phyloP scores from a whole-genome alignment of 2,888 invertebrate genomes.

The Athripsodes cinereus region DNA sequence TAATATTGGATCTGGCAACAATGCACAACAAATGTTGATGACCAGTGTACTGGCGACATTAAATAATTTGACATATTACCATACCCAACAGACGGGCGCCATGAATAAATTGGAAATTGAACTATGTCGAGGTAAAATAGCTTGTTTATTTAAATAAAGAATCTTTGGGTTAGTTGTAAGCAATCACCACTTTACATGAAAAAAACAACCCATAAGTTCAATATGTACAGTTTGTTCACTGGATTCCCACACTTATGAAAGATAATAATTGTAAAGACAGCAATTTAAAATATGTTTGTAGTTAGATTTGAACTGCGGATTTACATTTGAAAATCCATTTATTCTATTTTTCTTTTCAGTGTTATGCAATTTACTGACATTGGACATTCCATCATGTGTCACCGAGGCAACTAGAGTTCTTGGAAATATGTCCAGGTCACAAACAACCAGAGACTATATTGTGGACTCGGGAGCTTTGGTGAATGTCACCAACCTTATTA shows the following conservation, averaged over 20 bases:
- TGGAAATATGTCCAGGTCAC: constrained; percentile 74
- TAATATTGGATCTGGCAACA: constrained; percentile 34
- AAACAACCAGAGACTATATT: constrained; percentile 57
- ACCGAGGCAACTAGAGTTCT: constrained; percentile 74
- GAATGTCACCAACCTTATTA: constrained; percentile 52
- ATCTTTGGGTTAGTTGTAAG: too few species aligned
- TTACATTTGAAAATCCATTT: too few species aligned
- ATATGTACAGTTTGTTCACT: too few species aligned
- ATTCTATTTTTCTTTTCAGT: constrained; percentile 32
- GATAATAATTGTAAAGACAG: too few species aligned
- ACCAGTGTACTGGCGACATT: constrained; percentile 74
- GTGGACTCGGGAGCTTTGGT: constrained; percentile 61
- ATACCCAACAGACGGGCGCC: constrained; percentile 40
- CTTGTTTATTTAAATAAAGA: too few species aligned
- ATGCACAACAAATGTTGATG: constrained; percentile 65
- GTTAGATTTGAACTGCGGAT: too few species aligned
- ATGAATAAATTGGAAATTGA: constrained; percentile 45
- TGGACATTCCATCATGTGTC: constrained; percentile 29
- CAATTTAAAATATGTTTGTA: too few species aligned
- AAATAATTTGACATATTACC: constrained; percentile 79
- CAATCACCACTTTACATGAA: too few species aligned
- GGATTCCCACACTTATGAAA: too few species aligned
- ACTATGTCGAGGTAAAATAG: constrained; percentile 47
- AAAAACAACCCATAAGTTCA: too few species aligned
- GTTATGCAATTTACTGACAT: constrained; percentile 36